These are phyloP conservation scores for Parapsyche elsis DNA, from an alignment of 1,140 invertebrate species.

Conservation along the genomic window DNA sequence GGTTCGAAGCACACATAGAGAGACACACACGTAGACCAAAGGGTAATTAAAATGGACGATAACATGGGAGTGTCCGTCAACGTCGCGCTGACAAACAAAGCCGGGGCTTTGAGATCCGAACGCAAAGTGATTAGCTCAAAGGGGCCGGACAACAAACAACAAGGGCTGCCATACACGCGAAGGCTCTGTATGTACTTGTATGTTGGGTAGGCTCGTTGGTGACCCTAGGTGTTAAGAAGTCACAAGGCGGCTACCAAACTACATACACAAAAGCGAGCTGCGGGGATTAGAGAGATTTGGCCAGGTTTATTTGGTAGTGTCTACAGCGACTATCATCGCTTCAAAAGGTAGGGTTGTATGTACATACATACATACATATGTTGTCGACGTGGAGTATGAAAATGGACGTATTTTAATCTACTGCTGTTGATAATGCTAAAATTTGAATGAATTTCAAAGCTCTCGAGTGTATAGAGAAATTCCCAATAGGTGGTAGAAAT, in stretches of 20 bases:
- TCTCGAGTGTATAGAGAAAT: too few species aligned
- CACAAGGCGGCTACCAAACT: neutral
- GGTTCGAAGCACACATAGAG: neutral
- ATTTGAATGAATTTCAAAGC: too few species aligned
- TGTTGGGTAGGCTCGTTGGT: too few species aligned
- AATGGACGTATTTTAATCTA: too few species aligned
- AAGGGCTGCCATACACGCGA: neutral
- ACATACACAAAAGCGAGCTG: too few species aligned
- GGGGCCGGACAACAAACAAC: constrained; percentile 42
- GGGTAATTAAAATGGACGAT: constrained; percentile 13
- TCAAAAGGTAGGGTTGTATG: too few species aligned
- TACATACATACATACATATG: too few species aligned
- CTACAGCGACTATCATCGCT: too few species aligned
- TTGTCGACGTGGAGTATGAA: too few species aligned
- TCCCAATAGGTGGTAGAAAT: too few species aligned
- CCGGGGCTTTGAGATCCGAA: constrained; percentile 46
- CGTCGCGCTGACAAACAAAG: constrained; percentile 40
- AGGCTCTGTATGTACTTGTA: neutral
- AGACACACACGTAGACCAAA: constrained; percentile 1
- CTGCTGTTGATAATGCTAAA: too few species aligned
- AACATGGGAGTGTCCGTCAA: constrained; percentile 42
- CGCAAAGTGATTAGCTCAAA: constrained; percentile 54
- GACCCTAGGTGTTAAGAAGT: constrained; percentile 1
- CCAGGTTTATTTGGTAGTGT: neutral
- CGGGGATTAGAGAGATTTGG: neutral